Evolutionary conservation across 2,113 vertebrate genomes (phyloP), one percentile per base, ranked within the genome.

Genomic region (Archocentrus centrarchus): DNA sequence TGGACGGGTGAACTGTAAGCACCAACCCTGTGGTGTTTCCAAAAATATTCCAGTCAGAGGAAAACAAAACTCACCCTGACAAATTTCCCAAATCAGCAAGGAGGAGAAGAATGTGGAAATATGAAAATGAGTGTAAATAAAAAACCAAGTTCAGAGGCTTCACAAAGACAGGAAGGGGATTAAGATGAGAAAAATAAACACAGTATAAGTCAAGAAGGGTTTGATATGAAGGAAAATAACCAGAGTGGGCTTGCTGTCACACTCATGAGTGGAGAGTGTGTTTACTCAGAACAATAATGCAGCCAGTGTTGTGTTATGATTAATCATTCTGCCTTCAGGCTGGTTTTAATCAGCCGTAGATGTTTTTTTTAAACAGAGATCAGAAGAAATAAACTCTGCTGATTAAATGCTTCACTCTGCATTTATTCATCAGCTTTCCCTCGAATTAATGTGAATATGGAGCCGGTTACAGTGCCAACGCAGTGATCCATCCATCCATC

Each of bases 281-380:
- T 70, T 47, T 50, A 13, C 17, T 70, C 24, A 2, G 41, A 30
- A 70, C 50, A 70, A 30, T 70, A 70, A 70, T 20, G 6, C 78
- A 50, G 66, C 5, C n/a, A 66, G 60, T n/a, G 17, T 15, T n/a
- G 35, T 22, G 64, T 27, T 53, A 4, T 77, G 79, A 81, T 82
- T 87, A 75, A 81, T 87, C 68, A 80, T 80, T 39, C 53, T 24
- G 76, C 85, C 82, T 70, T 37, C 18, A 78, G 11, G 84, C 13
- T 59, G 60, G 1, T 53, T 53, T 70, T 70, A 35, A 70, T 70
- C 1, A 0, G 66, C 44, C 1, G 17, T 30, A 13, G 44, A 70
- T 70, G 50, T 50, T 2, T 44, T 50, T 50, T 32, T 70, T 53
- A 70, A 70, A 20, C 66, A 53, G 64, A 50, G 44, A 70, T 70